Evolutionary conservation across 2,797 vertebrate genomes (phyloP).

Genomic region (Monodelphis domestica): DNA sequence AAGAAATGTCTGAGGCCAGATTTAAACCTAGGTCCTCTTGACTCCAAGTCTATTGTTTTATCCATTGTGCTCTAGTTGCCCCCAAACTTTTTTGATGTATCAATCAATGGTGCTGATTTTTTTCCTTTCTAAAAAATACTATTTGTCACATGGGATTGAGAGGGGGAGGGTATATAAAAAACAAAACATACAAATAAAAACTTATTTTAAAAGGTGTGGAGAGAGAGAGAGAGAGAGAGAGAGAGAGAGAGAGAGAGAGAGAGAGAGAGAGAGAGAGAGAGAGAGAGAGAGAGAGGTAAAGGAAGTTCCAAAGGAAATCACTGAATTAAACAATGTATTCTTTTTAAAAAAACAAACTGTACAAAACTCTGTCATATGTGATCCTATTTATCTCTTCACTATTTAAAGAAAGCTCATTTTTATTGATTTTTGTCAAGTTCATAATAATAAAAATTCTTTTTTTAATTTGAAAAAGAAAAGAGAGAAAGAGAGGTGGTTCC

Average conservation of each 20-base stretch:
- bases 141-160: not conserved
- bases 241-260: too few species aligned
- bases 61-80: too few species aligned
- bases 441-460: not conserved
- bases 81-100: not conserved
- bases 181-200: not conserved
- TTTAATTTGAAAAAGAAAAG: too few species aligned
- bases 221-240: too few species aligned
- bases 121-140: not conserved
- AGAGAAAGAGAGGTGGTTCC: not conserved
- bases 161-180: not conserved
- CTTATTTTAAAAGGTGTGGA: not conserved
- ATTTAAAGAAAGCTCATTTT: not conserved
- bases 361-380: not conserved
- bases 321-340: not conserved
- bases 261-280: too few species aligned
- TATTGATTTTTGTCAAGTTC: not conserved
- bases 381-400: not conserved
- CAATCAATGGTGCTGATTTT: not conserved
- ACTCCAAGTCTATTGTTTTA: too few species aligned
- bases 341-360: not conserved
- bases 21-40: too few species aligned
- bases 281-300: too few species aligned
- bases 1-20: too few species aligned
- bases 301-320: not conserved